Evolutionary conservation across 2,113 vertebrate species (phyloP).

Genomic region (Brevimyrus niger): DNA sequence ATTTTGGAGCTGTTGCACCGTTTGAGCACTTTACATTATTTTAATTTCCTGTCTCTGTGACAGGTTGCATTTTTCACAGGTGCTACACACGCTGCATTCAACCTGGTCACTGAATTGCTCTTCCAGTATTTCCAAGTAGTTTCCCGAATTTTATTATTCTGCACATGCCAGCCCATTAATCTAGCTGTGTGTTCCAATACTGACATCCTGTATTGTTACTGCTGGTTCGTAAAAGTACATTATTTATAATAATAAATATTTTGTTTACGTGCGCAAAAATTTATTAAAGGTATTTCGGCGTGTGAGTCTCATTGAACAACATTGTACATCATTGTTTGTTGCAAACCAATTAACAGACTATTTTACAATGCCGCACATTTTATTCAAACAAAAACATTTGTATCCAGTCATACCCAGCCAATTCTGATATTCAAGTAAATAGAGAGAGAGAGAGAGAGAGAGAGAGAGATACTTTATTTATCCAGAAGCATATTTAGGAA

Average conservation of each 20-base stretch:
- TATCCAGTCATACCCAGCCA: background rate
- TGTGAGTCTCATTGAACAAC: background rate
- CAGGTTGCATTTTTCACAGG: conserved; percentile 2
- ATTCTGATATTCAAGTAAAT: no score
- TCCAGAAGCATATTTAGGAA: no score
- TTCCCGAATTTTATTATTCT: background rate
- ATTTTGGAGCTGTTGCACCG: background rate
- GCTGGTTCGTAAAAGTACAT: background rate
- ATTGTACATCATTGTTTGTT: background rate
- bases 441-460: no score
- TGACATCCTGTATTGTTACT: background rate
- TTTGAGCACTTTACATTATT: background rate
- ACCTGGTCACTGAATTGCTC: background rate
- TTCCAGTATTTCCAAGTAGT: background rate
- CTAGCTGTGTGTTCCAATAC: background rate
- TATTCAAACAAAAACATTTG: background rate
- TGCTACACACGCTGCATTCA: background rate
- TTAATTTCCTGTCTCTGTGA: background rate
- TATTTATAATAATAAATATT: background rate
- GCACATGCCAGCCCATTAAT: background rate
- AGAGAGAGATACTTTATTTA: no score
- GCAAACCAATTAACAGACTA: background rate
- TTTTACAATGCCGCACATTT: background rate
- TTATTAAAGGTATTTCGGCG: background rate
- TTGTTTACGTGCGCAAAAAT: background rate